Percentiles rank a stretch among this genome's conserved stretches.
Conservation (phyloP, 2,113 vertebrate genomes). For the Micromys minutus region DNA sequence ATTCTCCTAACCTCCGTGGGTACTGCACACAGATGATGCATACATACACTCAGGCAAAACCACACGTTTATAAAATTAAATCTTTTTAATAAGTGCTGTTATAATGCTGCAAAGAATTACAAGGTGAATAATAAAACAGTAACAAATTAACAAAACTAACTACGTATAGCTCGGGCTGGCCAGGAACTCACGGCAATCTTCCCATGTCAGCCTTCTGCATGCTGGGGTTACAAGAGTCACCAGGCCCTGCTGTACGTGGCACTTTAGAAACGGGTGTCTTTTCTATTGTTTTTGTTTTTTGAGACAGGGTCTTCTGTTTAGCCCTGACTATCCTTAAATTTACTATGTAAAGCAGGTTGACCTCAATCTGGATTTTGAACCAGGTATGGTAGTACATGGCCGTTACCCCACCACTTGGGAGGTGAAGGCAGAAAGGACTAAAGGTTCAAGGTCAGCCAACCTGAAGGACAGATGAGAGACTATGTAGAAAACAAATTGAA, state of each 20-base stretch:
- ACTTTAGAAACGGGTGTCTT: neutral
- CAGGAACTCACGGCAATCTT: neutral
- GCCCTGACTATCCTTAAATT: neutral
- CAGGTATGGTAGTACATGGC: neutral
- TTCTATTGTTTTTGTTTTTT: neutral
- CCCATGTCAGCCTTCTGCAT: neutral
- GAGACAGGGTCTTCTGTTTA: neutral
- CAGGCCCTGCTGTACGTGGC: neutral
- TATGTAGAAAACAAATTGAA: neutral
- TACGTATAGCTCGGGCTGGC: neutral
- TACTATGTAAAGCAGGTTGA: neutral
- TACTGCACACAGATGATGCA: neutral
- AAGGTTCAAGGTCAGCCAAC: neutral
- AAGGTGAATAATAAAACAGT: neutral
- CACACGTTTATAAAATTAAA: neutral
- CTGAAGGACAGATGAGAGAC: neutral
- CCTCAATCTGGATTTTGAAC: neutral
- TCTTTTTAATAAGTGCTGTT: neutral
- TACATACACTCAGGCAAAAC: neutral
- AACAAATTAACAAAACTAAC: no score
- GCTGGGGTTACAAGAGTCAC: neutral
- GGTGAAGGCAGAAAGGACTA: neutral
- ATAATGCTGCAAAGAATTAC: neutral
- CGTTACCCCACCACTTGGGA: neutral
- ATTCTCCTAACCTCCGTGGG: neutral